Evolutionary conservation across 2,113 vertebrate genomes (phyloP), one percentile per base, ranked within the genome.

Genomic region (Scolopax mira): DNA sequence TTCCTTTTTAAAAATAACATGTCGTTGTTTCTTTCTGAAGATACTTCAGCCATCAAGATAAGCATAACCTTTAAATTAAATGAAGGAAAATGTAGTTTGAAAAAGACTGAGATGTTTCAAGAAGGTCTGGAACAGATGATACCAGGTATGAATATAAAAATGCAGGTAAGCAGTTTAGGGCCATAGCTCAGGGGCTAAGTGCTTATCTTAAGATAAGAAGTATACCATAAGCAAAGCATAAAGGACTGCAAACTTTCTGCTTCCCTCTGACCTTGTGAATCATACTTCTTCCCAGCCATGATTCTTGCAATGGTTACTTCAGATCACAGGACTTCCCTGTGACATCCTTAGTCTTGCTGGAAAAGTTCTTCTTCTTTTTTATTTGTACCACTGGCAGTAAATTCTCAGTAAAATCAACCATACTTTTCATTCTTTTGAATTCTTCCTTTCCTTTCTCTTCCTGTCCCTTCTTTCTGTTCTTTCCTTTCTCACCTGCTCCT

Each of bases 71-170:
- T 99, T 98, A 99, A 98, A 94, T 98, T 99, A 93, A 98, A 98
- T 95, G 98, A 98, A 79, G 97, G 98, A 89, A 99, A 98, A 97
- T 99, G 99, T 98, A 98, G 98, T 96, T 98, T 99, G 97, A 99
- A 98, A 97, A 98, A 98, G 93, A 98, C 98, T 94, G 98, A 99
- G 95, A 98, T 98, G 97, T 98, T 99, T 94, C 98, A 98, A 42
- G 98, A 98, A 95, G 97, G 97, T 93, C 97, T 98, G 77, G 99
- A 98, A 97, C 92, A 97, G 33, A 97, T 97, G 60, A 97, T 98
- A 81, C 98, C 98, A 99, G 99, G 99, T 99, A 99, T 87, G 97
- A 67, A 93, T 80, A 55, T n/a, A 64, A 85, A 79, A 72, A 60
- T 65, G 11, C 44, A 78, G 82, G 89, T 89, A 91, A 97, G 89